Evolutionary conservation across 2,113 vertebrate species (phyloP).

Genomic region (Dasyurus viverrinus): DNA sequence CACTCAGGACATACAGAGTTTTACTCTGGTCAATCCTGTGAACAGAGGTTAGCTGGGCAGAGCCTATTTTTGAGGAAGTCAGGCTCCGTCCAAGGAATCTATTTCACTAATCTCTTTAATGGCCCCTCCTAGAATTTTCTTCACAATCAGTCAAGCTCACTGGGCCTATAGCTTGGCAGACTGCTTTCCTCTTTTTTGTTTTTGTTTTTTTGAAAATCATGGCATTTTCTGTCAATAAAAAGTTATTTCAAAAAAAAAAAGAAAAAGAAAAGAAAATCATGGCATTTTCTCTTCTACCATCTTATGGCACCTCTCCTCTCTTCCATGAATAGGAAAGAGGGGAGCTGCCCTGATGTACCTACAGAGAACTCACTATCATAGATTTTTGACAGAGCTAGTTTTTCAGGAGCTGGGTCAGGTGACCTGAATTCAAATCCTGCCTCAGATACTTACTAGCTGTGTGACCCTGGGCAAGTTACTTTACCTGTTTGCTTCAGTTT

Average conservation of each 20-base stretch:
- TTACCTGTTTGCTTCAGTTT: not conserved
- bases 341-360: not conserved
- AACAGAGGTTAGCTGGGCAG: not conserved
- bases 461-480: not conserved
- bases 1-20: too few relatives aligned
- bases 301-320: not conserved
- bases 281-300: not conserved
- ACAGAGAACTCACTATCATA: not conserved
- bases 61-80: not conserved
- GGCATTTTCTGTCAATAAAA: too few relatives aligned
- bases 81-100: not conserved
- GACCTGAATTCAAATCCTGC: not conserved
- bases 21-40: not conserved
- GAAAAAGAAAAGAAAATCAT: too few relatives aligned
- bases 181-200: not conserved
- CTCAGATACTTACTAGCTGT: not conserved
- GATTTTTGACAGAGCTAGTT: not conserved
- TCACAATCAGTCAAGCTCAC: not conserved
- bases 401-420: not conserved
- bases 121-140: not conserved
- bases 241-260: too few relatives aligned
- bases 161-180: not conserved
- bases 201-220: not conserved
- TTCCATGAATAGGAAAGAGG: not conserved
- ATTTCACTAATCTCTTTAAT: not conserved